Conservation (phyloP, 2,797 vertebrate genomes). For the Falco peregrinus region DNA sequence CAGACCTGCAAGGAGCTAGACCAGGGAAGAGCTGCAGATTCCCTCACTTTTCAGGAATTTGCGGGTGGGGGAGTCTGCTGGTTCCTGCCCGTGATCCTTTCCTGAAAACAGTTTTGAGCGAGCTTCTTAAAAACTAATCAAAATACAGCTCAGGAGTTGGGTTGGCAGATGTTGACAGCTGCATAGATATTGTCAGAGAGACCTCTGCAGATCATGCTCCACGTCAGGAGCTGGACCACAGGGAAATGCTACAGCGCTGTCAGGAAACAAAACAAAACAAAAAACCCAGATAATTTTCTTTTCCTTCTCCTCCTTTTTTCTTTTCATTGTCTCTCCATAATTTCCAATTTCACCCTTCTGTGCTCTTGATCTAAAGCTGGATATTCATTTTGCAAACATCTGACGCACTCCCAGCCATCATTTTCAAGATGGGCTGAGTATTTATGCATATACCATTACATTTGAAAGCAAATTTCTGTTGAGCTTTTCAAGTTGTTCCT, state of each 20-base stretch:
- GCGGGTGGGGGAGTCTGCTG: background rate
- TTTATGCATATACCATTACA: background rate
- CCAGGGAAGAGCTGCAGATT: background rate
- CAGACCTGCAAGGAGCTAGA: background rate
- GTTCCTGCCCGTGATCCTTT: background rate
- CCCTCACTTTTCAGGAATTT: accelerated
- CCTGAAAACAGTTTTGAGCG: background rate
- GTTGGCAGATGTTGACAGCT: constrained; percentile 41
- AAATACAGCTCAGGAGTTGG: background rate
- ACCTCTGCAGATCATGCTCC: background rate
- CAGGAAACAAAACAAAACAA: background rate
- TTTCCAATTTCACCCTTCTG: constrained; percentile 12
- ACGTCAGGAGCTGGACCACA: background rate
- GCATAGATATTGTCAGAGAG: background rate
- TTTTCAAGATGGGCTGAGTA: background rate
- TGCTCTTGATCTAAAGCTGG: background rate
- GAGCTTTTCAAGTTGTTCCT: background rate
- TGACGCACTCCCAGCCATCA: background rate
- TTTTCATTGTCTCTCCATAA: background rate
- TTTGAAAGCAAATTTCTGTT: background rate
- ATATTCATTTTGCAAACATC: background rate
- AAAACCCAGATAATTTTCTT: background rate
- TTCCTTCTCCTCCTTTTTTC: background rate
- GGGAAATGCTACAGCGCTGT: background rate
- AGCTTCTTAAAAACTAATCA: constrained; percentile 43